Evolutionary conservation across 2,797 vertebrate species (phyloP).

Genomic region (Acipenser transmontanus): DNA sequence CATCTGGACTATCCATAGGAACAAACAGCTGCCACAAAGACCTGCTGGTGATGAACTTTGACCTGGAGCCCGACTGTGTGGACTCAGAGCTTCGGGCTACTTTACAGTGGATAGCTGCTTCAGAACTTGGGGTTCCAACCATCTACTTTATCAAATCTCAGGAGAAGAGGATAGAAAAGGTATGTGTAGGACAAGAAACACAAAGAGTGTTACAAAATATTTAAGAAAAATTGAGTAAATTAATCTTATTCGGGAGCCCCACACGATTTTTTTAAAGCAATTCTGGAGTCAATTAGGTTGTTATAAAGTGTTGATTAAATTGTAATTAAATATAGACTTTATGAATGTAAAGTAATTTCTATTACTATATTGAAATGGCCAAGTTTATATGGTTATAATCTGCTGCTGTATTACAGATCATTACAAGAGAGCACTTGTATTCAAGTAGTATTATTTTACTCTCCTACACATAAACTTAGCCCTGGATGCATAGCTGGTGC

Average conservation of each 20-base stretch:
- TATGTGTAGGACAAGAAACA: slow-evolving; percentile 30
- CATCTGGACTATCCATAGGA: slow-evolving; percentile 49
- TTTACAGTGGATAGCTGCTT: slow-evolving; percentile 94
- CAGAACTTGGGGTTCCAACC: slow-evolving; percentile 80
- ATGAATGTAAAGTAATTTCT: too few relatives aligned
- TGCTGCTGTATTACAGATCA: too few relatives aligned
- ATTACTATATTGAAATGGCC: too few relatives aligned
- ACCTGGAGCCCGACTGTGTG: slow-evolving; percentile 74
- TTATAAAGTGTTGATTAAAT: not conserved
- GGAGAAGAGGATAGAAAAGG: slow-evolving; percentile 78
- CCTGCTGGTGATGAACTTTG: slow-evolving; percentile 84
- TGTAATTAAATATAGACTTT: too few relatives aligned
- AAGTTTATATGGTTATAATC: too few relatives aligned
- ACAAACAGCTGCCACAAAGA: slow-evolving; percentile 58
- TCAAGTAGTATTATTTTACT: too few relatives aligned
- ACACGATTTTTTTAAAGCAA: too few relatives aligned
- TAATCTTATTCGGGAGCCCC: too few relatives aligned
- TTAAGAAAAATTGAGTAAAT: slow-evolving; percentile 23
- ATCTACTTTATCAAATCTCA: slow-evolving; percentile 88
- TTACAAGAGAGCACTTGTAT: too few relatives aligned
- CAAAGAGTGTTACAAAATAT: slow-evolving; percentile 15
- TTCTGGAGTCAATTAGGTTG: not conserved
- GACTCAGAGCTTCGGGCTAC: slow-evolving; percentile 76
- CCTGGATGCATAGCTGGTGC: too few relatives aligned
- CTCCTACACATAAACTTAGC: too few relatives aligned